Evolutionary conservation across 1,140 invertebrate species (phyloP), one percentile per base, ranked within the genome.

Genomic region (Maniola jurtina): DNA sequence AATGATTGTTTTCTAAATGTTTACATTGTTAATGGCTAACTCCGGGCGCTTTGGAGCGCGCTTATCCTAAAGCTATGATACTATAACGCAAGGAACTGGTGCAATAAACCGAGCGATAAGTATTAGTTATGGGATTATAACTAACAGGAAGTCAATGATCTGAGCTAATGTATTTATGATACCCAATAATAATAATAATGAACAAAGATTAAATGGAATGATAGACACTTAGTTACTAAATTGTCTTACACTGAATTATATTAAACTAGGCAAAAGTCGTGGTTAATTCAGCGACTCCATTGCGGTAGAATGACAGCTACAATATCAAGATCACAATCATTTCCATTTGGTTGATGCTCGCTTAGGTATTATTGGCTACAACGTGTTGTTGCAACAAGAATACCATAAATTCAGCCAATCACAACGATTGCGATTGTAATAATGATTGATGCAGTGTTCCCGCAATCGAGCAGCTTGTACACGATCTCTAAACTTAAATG

Each of bases 1-100:
- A 57, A 57, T 33, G n/a, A 57, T 57, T 57, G 55, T 57, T 40
- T 57, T 57, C 55, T 57, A 57, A 57, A 57, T 57, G 55, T 57
- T 57, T 57, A 40, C 55, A 57, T 40, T 40, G 55, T 57, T 57
- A 57, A 57, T 57, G 55, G 35, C 55, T 57, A 40, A 57, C 55
- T 57, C 55, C 5, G 15, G 55, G 55, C 55, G 55, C 40, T 57
- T 40, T 40, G 6, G 8, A 57, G 11, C 55, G 55, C 55, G n/a
- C 35, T 57, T 57, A 57, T 57, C 55, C 55, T 40, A 57, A 57
- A 57, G 55, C 55, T 38, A 57, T 15, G 55, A 40, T 57, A 57
- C 34, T 38, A 40, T 57, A 57, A 40, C 34, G 36, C 25, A 57
- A 40, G 35, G 34, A 57, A 57, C 36, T 36, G 35, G 34, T 40